Evolutionary conservation across 2,113 vertebrate species (phyloP).

Genomic region (Cygnus atratus): DNA sequence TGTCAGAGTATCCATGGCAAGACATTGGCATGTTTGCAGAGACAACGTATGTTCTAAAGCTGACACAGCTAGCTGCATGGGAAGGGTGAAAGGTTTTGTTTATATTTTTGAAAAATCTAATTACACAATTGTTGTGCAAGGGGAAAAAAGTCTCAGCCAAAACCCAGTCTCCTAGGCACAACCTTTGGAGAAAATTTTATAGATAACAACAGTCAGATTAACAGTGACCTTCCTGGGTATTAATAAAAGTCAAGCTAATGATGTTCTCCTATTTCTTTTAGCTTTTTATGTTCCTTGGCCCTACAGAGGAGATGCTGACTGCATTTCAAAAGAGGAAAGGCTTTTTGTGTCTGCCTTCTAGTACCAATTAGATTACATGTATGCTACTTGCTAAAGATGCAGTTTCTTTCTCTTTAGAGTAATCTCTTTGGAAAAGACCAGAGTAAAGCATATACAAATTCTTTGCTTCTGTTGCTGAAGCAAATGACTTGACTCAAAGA

Average conservation of each 20-base stretch:
- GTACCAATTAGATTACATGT: neutral
- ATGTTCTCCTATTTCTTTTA: neutral
- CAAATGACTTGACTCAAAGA: neutral
- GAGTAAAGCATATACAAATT: neutral
- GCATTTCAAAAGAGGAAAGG: neutral
- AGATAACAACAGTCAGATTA: neutral
- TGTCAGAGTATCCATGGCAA: slow-evolving; percentile 24
- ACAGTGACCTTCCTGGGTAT: neutral
- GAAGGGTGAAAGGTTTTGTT: slow-evolving; percentile 22
- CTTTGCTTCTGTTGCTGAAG: neutral
- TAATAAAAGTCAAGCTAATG: slow-evolving; percentile 12
- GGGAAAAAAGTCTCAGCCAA: neutral
- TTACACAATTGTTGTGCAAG: neutral
- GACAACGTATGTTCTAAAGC: slow-evolving; percentile 2
- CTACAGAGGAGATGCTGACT: neutral
- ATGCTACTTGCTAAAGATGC: neutral
- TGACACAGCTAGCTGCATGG: slow-evolving; percentile 32
- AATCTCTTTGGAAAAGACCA: neutral
- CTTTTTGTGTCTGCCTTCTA: neutral
- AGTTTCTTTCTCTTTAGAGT: neutral
- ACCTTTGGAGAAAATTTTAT: neutral
- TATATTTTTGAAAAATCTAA: slow-evolving; percentile 33
- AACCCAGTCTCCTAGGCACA: neutral
- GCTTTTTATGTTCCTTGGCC: neutral
- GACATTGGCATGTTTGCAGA: neutral